Conservation (phyloP, 1,140 invertebrate genomes). For the Grapholita molesta region DNA sequence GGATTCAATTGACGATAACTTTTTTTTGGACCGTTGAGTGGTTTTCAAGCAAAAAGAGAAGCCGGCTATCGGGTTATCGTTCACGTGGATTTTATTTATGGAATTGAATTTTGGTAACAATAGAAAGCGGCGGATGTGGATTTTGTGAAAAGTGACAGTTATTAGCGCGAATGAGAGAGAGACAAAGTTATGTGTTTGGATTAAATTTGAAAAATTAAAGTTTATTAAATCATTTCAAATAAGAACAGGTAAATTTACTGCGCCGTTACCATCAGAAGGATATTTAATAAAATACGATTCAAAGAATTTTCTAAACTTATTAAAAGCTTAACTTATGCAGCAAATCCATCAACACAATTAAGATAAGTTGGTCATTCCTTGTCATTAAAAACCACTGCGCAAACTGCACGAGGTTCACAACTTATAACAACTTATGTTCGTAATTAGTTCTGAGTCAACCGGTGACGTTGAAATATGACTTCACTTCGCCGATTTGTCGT, state of each 20-base stretch:
- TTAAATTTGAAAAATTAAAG: too few species aligned
- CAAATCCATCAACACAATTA: too few species aligned
- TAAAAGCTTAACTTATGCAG: too few species aligned
- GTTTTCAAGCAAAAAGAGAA: conserved; percentile 14
- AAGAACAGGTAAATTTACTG: too few species aligned
- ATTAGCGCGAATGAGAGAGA: neutral
- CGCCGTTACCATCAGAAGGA: too few species aligned
- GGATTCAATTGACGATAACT: conserved; percentile 35
- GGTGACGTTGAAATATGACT: neutral
- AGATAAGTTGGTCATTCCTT: neutral
- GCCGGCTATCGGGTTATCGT: conserved; percentile 1
- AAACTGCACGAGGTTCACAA: neutral
- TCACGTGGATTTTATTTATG: conserved; percentile 1
- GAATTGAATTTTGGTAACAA: conserved; percentile 1
- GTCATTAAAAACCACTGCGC: neutral
- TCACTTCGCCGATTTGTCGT: conserved; percentile 1
- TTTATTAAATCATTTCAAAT: too few species aligned
- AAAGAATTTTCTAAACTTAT: too few species aligned
- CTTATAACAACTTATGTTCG: neutral
- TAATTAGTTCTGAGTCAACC: neutral
- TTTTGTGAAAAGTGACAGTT: neutral
- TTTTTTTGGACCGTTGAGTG: conserved; percentile 21
- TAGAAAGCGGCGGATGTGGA: neutral
- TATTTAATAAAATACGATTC: too few species aligned
- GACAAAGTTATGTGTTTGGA: neutral